Evolutionary conservation across 2,888 invertebrate genomes (phyloP), one percentile per base, ranked within the genome.

Genomic region (Rhamphomyia laevipes): DNA sequence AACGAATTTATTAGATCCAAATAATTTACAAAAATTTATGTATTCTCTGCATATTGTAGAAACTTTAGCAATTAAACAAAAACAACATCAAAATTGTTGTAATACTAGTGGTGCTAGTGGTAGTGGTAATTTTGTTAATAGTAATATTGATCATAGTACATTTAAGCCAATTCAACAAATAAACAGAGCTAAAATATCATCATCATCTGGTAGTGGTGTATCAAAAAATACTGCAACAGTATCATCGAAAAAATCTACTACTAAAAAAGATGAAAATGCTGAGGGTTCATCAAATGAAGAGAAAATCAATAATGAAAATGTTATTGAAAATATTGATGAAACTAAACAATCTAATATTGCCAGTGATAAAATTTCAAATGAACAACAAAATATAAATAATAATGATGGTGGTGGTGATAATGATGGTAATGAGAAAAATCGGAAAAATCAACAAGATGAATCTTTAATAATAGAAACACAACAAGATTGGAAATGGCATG

Each of bases 1-100:
- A 43, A 77, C 81, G 17, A 84, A 86, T 57, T 70, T 94, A 2
- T 75, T 95, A 12, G 88, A 93, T 71, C 88, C 92, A 0, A 81
- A 82, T 27, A 90, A 89, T 65, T 86, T 93, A 1, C 94, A 94
- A 69, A 92, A 92, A 65, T 78, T 95, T 47, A 93, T 94, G 90
- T 95, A 95, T 66, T 91, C 91, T 0, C 70, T 94, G 52, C 92
- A 93, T 66, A 93, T 94, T 56, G 87, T 94, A 0, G 89, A 89
- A 65, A 82, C 82, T 35, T 70, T 88, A 21, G 77, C 69, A 0
- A 51, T 68, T 4, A 65, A 63, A 7, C 54, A 53, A 16, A 66
- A 65, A 15, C 61, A 61, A 23, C 54, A 51, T 30, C 21, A 46
- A 15, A 54, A 53, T 9, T 41, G 31, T 12, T 50, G 50, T 48